phyloP scores from a whole-genome alignment of 1,140 invertebrate genomes.

The Acromyrmex heyeri region DNA sequence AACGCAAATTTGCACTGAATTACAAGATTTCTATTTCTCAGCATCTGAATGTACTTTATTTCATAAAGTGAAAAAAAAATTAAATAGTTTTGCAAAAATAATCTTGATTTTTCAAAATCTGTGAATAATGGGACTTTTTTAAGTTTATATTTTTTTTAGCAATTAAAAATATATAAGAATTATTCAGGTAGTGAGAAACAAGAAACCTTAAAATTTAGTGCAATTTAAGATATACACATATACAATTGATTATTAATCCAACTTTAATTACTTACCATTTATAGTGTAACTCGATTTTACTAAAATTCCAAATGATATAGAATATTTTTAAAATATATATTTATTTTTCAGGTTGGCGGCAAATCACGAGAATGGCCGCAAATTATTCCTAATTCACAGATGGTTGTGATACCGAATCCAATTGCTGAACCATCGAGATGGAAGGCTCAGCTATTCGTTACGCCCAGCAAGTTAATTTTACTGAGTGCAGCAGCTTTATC shows the following conservation, averaged over 20 bases:
- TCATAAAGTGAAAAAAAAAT: too few species aligned
- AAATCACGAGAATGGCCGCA: conserved; percentile 93
- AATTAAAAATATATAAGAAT: too few species aligned
- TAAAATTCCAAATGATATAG: not conserved
- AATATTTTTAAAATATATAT: conserved; percentile 1
- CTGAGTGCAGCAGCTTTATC: conserved; percentile 96
- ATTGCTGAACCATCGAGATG: conserved; percentile 92
- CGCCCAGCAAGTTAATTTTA: conserved; percentile 97
- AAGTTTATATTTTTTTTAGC: too few species aligned
- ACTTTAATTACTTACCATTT: not conserved
- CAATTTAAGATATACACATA: not conserved
- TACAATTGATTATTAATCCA: not conserved
- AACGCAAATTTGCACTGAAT: too few species aligned
- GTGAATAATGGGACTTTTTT: too few species aligned
- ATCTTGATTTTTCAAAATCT: too few species aligned
- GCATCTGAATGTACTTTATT: too few species aligned
- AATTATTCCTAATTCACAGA: conserved; percentile 99
- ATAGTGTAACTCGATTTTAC: not conserved
- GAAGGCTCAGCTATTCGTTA: conserved; percentile 98
- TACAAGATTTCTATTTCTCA: too few species aligned
- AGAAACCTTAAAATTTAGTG: too few species aligned
- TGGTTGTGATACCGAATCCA: conserved; percentile 97
- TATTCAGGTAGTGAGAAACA: too few species aligned
- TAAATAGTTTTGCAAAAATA: too few species aligned
- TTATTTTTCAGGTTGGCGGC: conserved; percentile 77